These are phyloP conservation scores for Patagioenas fasciata DNA, from an alignment of 2,113 vertebrate genomes.

Conservation along the genomic window DNA sequence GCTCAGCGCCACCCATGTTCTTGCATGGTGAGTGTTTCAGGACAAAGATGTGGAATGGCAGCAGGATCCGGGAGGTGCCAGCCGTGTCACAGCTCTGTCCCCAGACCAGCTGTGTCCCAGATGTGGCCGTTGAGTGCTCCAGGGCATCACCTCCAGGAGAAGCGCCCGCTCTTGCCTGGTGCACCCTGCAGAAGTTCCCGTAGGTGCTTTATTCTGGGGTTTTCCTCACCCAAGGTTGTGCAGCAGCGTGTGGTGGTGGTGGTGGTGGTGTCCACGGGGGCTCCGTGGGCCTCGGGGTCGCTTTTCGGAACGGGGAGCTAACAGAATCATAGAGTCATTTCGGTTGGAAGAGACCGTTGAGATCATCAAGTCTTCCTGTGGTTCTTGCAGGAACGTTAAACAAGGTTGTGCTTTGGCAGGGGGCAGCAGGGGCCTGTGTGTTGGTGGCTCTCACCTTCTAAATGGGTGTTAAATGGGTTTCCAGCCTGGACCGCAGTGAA, in stretches of 20 bases:
- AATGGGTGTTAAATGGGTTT: neutral
- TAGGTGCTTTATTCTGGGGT: neutral
- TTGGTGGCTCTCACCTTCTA: neutral
- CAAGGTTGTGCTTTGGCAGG: rapidly evolving
- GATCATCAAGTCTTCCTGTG: too few relatives aligned
- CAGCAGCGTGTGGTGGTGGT: too few relatives aligned
- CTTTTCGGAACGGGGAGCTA: rapidly evolving
- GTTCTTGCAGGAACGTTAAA: neutral
- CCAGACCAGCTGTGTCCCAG: neutral
- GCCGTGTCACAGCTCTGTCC: neutral
- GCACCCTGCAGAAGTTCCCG: neutral
- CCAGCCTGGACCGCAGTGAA: neutral
- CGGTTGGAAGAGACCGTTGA: too few relatives aligned
- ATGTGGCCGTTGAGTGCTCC: neutral
- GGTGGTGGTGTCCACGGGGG: neutral
- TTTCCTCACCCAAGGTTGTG: neutral
- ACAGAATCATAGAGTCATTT: too few relatives aligned
- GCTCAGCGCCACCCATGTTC: neutral
- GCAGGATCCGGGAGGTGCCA: neutral
- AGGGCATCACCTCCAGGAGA: rapidly evolving
- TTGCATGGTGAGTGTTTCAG: neutral
- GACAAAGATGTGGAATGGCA: neutral
- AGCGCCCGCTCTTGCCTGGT: neutral
- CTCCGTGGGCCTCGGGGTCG: neutral
- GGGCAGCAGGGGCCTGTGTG: neutral